A percentile compares a stretch with the other conserved stretches of the same genome.
Conservation (phyloP, 2,113 vertebrate genomes). For the Toxotes chatareus region DNA sequence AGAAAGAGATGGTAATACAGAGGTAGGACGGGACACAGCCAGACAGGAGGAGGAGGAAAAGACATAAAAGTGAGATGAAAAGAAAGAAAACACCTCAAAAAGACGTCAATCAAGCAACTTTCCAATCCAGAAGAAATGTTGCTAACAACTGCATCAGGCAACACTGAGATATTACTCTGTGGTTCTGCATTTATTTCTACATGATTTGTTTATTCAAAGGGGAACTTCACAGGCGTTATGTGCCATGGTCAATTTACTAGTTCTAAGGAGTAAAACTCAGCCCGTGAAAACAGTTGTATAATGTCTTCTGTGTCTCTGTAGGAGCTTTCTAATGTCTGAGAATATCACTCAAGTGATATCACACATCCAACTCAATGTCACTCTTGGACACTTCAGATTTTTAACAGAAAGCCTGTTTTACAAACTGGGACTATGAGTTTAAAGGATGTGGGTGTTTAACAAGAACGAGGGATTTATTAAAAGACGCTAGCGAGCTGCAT, state of each 20-base stretch:
- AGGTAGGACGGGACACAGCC: conserved; percentile 37
- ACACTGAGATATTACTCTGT: not conserved
- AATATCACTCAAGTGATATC: no score
- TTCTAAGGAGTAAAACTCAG: not conserved
- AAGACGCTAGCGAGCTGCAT: no score
- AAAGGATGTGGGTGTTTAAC: not conserved
- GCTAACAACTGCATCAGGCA: not conserved
- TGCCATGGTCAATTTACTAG: not conserved
- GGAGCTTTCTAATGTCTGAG: not conserved
- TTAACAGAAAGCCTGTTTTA: not conserved
- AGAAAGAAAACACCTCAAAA: conserved; percentile 17
- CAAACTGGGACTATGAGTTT: not conserved
- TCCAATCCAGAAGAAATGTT: not conserved
- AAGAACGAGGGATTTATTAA: not conserved
- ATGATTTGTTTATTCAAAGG: not conserved
- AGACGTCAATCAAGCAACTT: not conserved
- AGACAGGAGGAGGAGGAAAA: conserved; percentile 22
- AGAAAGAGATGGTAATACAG: conserved; percentile 53
- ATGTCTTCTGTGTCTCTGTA: not conserved
- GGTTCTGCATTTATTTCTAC: not conserved
- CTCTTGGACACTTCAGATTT: not conserved
- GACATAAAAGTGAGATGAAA: conserved; percentile 28
- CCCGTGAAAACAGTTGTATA: not conserved
- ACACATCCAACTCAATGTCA: not conserved
- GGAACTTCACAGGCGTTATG: not conserved